Conservation (phyloP, 2,888 invertebrate genomes). For the Heliconius charithonia region DNA sequence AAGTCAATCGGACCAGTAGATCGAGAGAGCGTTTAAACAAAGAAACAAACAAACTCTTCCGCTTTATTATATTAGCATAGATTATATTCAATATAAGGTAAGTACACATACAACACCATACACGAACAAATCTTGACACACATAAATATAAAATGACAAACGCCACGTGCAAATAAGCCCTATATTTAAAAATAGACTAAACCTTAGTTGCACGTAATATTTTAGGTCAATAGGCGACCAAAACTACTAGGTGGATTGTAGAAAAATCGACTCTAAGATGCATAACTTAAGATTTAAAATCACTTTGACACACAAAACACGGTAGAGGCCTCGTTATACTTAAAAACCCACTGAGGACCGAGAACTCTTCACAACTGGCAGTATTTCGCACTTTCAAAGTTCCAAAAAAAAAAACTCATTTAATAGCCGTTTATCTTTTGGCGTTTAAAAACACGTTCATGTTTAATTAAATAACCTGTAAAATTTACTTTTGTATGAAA, state of each 20-base stretch:
- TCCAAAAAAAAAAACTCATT: constrained; percentile 36
- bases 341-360: constrained; percentile 47
- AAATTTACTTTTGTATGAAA: too few species aligned
- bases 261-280: constrained; percentile 25
- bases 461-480: background rate
- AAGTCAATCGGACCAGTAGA: too few species aligned
- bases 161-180: constrained; percentile 34
- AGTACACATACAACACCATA: too few species aligned
- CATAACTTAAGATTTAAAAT: constrained; percentile 29
- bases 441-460: constrained; percentile 3
- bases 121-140: constrained; percentile 3
- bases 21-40: too few species aligned
- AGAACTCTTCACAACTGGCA: constrained; percentile 46
- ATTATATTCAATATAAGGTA: too few species aligned
- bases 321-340: constrained; percentile 45
- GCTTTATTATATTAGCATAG: too few species aligned
- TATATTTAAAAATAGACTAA: constrained; percentile 45
- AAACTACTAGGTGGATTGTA: constrained; percentile 25
- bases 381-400: constrained; percentile 44
- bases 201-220: constrained; percentile 43
- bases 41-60: too few species aligned
- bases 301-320: constrained; percentile 22
- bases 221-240: constrained; percentile 48
- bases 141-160: constrained; percentile 26
- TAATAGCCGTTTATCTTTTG: constrained; percentile 27